Conservation (phyloP, 2,888 invertebrate species). For the Andrena haemorrhoa region DNA sequence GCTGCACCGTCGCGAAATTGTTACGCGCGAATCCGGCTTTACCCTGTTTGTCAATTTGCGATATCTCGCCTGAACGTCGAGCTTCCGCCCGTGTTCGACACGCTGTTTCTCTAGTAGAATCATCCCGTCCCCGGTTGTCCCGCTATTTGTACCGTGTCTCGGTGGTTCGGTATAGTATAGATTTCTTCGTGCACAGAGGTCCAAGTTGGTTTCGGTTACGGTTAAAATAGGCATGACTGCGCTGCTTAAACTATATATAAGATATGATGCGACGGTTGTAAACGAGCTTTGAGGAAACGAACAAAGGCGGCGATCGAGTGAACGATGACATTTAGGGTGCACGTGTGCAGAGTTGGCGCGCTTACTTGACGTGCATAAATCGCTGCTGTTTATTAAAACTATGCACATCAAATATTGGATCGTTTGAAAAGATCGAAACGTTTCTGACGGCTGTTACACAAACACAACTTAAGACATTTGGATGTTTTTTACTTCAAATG, state of each 20-base stretch:
- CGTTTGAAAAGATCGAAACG: no score
- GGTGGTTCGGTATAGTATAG: slow-evolving; percentile 7
- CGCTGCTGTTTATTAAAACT: not conserved
- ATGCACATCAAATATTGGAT: not conserved
- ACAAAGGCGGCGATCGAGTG: slow-evolving; percentile 37
- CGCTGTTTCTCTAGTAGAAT: not conserved
- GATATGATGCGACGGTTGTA: slow-evolving; percentile 26
- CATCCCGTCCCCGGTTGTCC: not conserved
- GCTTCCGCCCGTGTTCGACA: no score
- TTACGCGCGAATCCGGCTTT: no score
- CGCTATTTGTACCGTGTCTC: not conserved
- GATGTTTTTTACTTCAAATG: no score
- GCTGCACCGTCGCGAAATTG: no score
- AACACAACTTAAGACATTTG: no score
- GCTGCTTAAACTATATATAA: slow-evolving; percentile 50
- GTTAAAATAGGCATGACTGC: slow-evolving; percentile 53
- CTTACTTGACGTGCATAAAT: not conserved
- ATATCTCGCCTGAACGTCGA: no score
- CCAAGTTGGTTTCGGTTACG: slow-evolving; percentile 32
- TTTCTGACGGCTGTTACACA: no score
- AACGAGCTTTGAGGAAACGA: slow-evolving; percentile 46
- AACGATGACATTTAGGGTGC: slow-evolving; percentile 23
- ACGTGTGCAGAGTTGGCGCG: slow-evolving; percentile 12
- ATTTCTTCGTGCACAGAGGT: slow-evolving; percentile 8
- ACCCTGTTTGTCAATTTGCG: no score